Conservation (phyloP, 37 sponge, comb jelly and placozoan genomes). For the Aphrocallistes beatrix region DNA sequence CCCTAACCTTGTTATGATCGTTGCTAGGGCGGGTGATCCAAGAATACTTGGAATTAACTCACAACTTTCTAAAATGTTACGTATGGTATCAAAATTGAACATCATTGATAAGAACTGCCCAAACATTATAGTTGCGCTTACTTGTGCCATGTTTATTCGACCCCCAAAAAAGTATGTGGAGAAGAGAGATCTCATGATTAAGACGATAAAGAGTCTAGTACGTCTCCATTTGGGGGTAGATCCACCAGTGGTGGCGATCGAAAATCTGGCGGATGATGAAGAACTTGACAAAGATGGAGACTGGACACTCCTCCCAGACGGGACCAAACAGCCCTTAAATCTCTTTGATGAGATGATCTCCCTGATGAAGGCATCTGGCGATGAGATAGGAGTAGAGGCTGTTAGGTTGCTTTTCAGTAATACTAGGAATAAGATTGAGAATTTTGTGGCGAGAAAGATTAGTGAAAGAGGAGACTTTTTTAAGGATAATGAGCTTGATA, state of each 20-base stretch:
- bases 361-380: not conserved
- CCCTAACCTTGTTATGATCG: not conserved
- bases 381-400: conserved; percentile 7
- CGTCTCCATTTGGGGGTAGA: not conserved
- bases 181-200: not conserved
- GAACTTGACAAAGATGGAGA: not conserved
- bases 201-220: not conserved
- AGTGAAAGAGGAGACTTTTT: not conserved
- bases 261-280: not conserved
- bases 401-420: not conserved
- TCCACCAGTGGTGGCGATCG: not conserved
- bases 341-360: not conserved
- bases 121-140: not conserved
- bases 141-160: conserved; percentile 7
- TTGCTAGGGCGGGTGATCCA: not conserved
- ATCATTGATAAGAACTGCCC: not conserved
- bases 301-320: not conserved
- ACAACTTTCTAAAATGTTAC: not conserved
- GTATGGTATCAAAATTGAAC: not conserved
- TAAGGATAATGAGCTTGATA: not conserved
- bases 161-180: not conserved
- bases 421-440: not conserved
- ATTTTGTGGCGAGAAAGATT: too few species aligned
- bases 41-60: not conserved
- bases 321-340: not conserved